Evolutionary conservation across 2,113 vertebrate genomes (phyloP), one percentile per base, ranked within the genome.

Genomic region (Aplodontia rufa): DNA sequence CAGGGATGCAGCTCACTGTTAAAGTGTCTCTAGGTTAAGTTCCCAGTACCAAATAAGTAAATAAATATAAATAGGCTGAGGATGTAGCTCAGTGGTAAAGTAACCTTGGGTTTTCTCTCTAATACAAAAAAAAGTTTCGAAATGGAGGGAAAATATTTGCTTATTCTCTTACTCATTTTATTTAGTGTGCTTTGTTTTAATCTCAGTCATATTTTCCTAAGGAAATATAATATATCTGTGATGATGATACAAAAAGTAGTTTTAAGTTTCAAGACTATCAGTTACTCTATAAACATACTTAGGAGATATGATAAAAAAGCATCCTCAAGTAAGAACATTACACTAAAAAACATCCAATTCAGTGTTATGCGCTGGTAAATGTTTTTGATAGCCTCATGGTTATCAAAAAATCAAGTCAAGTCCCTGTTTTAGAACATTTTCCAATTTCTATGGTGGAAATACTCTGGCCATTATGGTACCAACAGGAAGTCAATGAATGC

Each of bases 251-350:
- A 64, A 30, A 62, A 89, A 66, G 9, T 71, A 96, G 32, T 74
- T 94, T 89, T 83, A 87, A 45, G 58, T 66, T 96, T 92, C 47
- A 37, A 95, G 58, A 94, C 32, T 82, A 92, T 79, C 12, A 87
- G 9, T 55, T 20, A 94, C 62, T 12, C 79, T 88, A 51, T 69
- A 91, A 74, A 91, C 37, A 82, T 47, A 84, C 84, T 84, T 84
- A 89, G 42, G 40, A 93, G 2, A 71, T 72, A 80, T 28, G 7
- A 92, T 58, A 60, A 13, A 90, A 95, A 96, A 10, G 9, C 37
- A 89, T 71, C 58, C 49, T 71, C 37, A 83, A 53, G 35, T 26
- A 87, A 86, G n/a, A 86, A 66, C 16, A 84, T 79, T 30, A 71
- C 5, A 24, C 28, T 49, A 66, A 94, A 90, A 86, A 94, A 53